Base-by-base conservation (phyloP, 2,113 vertebrate species). In the Pedetes capensis region DNA sequence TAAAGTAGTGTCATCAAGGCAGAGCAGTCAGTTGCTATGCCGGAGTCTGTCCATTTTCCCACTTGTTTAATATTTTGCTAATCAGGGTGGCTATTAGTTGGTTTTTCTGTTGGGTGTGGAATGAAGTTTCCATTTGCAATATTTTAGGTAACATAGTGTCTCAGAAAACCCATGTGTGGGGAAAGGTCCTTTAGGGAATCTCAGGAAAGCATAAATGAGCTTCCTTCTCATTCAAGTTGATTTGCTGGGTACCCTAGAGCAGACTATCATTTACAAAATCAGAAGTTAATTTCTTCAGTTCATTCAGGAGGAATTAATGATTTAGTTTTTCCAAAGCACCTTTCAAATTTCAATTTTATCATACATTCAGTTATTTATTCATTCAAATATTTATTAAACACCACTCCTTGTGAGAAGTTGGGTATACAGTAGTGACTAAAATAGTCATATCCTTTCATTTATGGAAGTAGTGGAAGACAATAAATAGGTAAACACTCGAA, bases 361-460 rank as follows among this genome's bases (percentile, higher is more conserved):
- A 78, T 71, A 94, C 10, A 81, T 91, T 92, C 22, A 87, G 2
- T 94, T 79, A 72, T 66, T 86, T 81, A 86, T 87, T 66, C 66
- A 91, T 74, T 85, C 39, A 86, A 12, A 53, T 94, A 81, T 78
- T 94, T 86, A 61, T 80, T 78, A 96, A 93, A 20, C 29, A 57
- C 6, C 42, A 51, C 22, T 79, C 27, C 57, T 2, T 64, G 76
- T 61, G 59, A 90, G 63, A 37, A 93, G 4, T 51, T 94, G 49
- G 42, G 64, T 47, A 47, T 10, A 37, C 2, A 34, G 12, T 80
- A 25, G 47, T 71, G 20, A 80, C 51, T 94, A 78, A 83, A 68
- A 29, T 27, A 69, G 47, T 72, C 49, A 27, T 23, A 78, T 81
- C 34, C 27, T 51, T 83, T 29, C 55, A 39, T 23, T 84, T 18